Evolutionary conservation across 2,888 invertebrate species (phyloP), one percentile per base, ranked within the genome.

Genomic region (Phragmatobia fuliginosa): DNA sequence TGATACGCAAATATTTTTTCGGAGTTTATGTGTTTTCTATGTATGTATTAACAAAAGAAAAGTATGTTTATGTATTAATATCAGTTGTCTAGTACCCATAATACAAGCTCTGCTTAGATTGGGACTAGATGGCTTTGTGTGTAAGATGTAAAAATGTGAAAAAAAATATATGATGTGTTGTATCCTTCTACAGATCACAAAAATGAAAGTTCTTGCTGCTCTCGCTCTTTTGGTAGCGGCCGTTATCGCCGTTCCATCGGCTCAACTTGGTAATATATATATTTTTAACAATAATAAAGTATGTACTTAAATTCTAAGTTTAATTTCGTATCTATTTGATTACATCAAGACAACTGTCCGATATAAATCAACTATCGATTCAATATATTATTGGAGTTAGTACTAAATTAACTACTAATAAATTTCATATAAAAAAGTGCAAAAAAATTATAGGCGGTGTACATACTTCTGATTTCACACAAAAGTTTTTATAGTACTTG

Each of bases 161-260:
- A n/a, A n/a, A n/a, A n/a, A n/a, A n/a, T n/a, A n/a, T n/a, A 36
- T 31, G 36, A 25, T 41, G 5, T 65, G 7, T 25, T 45, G 36
- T 60, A n/a, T 62, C 16, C 49, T 63, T 38, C 32, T 59, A 4
- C 59, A 71, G 71, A 36, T 58, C 41, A 52, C 38, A 68, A 89
- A 80, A 69, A 92, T 91, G 91, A 90, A 86, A 75, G 38, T 61
- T 25, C 28, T 87, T 41, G 74, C 88, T 65, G 77, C 75, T 8
- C 79, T 90, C 11, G 75, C 84, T 16, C 70, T 85, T 3, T 74
- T 91, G 18, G 52, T 91, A 16, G 88, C 81, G 3, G 81, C 88
- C 45, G 84, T 81, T 31, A 78, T 71, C 56, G 89, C 88, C n/a
- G 25, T 82, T 18, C 84, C 45, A 49, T n/a, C 45, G n/a, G 8